phyloP scores from a whole-genome alignment of 1,140 invertebrate genomes.

The Galendromus occidentalis region DNA sequence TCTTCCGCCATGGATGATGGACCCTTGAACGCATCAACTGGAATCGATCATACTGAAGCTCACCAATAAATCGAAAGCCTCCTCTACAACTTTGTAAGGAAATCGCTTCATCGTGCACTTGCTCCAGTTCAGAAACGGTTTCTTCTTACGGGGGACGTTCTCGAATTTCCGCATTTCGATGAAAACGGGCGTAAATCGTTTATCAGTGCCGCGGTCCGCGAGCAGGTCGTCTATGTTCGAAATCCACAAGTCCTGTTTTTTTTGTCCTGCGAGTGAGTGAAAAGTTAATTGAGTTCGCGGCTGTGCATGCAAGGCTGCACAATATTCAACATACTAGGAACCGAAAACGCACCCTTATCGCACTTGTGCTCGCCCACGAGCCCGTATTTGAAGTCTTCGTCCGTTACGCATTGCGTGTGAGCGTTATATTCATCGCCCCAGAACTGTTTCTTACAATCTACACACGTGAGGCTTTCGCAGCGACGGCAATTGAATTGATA shows the following conservation, averaged over 20 bases:
- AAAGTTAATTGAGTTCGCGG: no score
- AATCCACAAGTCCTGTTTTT: neutral
- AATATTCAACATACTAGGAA: no score
- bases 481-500: slow-evolving; percentile 7
- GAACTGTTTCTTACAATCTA: slow-evolving; percentile 7
- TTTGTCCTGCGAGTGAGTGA: neutral
- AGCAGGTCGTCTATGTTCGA: neutral
- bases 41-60: no score
- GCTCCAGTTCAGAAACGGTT: slow-evolving; percentile 5
- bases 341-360: neutral
- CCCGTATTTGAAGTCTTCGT: slow-evolving; percentile 4
- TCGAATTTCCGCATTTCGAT: neutral
- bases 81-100: neutral
- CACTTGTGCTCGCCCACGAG: neutral
- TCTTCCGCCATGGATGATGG: no score
- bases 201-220: neutral
- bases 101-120: slow-evolving; percentile 9
- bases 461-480: slow-evolving; percentile 7
- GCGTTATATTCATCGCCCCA: neutral
- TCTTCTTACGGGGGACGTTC: slow-evolving; percentile 4
- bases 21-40: no score
- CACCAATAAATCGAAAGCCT: neutral
- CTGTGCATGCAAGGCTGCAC: no score
- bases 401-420: neutral
- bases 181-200: neutral